Conservation (phyloP, 2,797 vertebrate species). For the Eleutherodactylus coqui region DNA sequence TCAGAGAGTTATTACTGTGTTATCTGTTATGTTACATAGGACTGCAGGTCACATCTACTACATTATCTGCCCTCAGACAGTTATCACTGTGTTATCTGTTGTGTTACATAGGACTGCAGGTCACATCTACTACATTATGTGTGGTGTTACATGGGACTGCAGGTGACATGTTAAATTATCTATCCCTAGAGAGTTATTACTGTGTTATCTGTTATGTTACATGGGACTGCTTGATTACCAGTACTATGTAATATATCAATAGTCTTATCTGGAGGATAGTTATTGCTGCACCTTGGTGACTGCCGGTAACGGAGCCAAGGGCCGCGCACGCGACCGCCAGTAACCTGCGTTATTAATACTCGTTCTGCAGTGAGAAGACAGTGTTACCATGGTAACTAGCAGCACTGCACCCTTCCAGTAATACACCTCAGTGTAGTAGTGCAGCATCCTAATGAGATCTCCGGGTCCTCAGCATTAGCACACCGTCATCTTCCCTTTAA, state of each 20-base stretch:
- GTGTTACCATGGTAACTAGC: slow-evolving; percentile 35
- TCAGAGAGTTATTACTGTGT: too few relatives aligned
- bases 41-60: background rate
- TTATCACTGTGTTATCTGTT: background rate
- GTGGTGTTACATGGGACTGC: background rate
- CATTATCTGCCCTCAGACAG: background rate
- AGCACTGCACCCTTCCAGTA: background rate
- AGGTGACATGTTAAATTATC: too few relatives aligned
- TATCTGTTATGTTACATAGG: too few relatives aligned
- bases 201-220: too few relatives aligned
- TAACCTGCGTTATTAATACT: slow-evolving; percentile 8
- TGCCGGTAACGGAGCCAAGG: too few relatives aligned
- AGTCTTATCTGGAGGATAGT: too few relatives aligned
- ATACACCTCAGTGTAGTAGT: background rate
- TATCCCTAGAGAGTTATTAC: too few relatives aligned
- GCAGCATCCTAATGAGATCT: slow-evolving; percentile 11
- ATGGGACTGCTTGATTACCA: too few relatives aligned
- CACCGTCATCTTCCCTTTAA: background rate
- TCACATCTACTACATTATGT: too few relatives aligned
- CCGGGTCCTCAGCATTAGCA: background rate
- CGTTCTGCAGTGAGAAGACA: background rate
- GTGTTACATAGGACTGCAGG: background rate
- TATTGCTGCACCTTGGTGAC: too few relatives aligned
- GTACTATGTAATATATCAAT: too few relatives aligned
- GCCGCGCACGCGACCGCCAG: too few relatives aligned